Evolutionary conservation across 2,888 invertebrate genomes (phyloP).

Genomic region (Agrotis clavis): DNA sequence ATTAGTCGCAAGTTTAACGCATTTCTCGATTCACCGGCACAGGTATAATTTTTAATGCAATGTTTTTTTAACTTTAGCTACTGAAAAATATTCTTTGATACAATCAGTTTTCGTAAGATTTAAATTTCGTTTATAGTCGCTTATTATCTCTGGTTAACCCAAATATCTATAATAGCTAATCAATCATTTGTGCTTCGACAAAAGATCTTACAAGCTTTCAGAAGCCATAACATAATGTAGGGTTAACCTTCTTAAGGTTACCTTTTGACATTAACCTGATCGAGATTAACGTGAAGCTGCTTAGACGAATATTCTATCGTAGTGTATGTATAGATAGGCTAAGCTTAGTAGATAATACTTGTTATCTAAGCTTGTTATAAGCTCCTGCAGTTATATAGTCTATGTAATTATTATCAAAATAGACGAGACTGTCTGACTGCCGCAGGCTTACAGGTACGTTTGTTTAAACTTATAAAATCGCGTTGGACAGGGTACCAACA

Average conservation of each 20-base stretch:
- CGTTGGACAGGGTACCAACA: not conserved
- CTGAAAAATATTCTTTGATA: no score
- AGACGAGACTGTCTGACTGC: not conserved
- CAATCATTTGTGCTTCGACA: not conserved
- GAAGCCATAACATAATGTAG: not conserved
- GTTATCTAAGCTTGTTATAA: not conserved
- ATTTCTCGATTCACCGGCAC: no score
- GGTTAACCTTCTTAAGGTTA: not conserved
- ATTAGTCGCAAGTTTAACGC: no score
- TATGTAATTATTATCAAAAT: not conserved
- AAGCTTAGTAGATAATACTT: conserved; percentile 5
- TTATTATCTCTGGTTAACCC: not conserved
- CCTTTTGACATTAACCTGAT: conserved; percentile 1
- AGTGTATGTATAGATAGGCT: not conserved
- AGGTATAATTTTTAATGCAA: no score
- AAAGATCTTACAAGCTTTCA: not conserved
- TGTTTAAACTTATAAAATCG: not conserved
- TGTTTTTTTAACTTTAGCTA: no score
- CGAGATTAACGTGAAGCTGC: not conserved
- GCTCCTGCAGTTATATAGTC: not conserved
- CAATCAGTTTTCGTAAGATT: not conserved
- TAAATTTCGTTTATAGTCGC: no score
- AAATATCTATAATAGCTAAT: not conserved
- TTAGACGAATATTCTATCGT: not conserved
- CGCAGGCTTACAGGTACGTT: not conserved